Percentiles rank a stretch among this genome's conserved stretches.
Evolutionary conservation across 2,888 invertebrate species (phyloP).

Genomic region (Chrysolina oricalcia): DNA sequence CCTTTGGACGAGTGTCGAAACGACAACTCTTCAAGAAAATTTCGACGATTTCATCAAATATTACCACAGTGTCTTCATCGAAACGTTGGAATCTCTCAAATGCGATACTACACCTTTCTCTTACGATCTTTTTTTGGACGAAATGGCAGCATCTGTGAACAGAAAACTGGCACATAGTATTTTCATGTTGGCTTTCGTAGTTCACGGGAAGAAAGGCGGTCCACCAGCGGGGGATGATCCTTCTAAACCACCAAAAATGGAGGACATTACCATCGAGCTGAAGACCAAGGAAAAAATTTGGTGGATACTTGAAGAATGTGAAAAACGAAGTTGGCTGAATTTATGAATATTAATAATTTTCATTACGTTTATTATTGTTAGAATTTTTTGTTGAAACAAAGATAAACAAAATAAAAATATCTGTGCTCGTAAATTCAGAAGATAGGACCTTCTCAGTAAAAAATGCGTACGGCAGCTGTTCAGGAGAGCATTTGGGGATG

Average conservation of each 20-base stretch:
- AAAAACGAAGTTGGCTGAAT: constrained; percentile 17
- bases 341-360: background rate
- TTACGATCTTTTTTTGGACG: constrained; percentile 36
- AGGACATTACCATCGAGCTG: background rate
- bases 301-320: constrained; percentile 31
- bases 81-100: constrained; percentile 33
- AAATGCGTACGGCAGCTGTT: too few relatives aligned
- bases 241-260: constrained; percentile 10
- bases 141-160: constrained; percentile 7
- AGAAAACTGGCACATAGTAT: constrained; percentile 31
- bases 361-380: background rate
- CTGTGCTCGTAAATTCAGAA: too few relatives aligned
- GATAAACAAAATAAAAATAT: too few relatives aligned
- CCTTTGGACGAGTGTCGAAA: constrained; percentile 56
- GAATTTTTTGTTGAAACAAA: background rate
- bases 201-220: constrained; percentile 2
- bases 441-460: too few relatives aligned
- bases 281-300: constrained; percentile 12
- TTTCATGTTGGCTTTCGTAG: constrained; percentile 30
- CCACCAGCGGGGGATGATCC: background rate
- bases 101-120: constrained; percentile 31
- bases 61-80: constrained; percentile 36
- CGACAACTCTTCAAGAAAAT: constrained; percentile 30
- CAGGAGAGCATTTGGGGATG: too few relatives aligned
- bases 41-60: constrained; percentile 33